phyloP scores from a whole-genome alignment of 2,888 invertebrate genomes.

The Oxyteleia sp. region DNA sequence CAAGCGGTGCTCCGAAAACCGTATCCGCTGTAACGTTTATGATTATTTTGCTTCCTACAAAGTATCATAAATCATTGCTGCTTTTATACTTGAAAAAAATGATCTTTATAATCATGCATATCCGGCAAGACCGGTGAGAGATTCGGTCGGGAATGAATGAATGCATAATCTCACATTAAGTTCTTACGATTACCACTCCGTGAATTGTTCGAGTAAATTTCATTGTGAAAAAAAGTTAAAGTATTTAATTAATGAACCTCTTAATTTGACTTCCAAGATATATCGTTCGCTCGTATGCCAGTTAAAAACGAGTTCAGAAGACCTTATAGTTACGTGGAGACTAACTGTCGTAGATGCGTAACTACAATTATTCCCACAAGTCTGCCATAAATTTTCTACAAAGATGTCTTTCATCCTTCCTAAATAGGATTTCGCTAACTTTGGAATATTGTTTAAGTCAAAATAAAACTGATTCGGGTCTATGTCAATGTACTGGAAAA shows the following conservation, averaged over 20 bases:
- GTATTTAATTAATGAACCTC: constrained; percentile 86
- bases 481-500: constrained; percentile 80
- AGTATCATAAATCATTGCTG: constrained; percentile 1
- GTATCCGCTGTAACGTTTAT: constrained; percentile 88
- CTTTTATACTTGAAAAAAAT: background rate
- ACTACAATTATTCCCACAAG: constrained; percentile 89
- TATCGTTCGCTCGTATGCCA: constrained; percentile 93
- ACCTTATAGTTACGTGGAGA: constrained; percentile 89
- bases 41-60: constrained; percentile 54
- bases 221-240: background rate
- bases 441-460: constrained; percentile 52
- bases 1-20: constrained; percentile 93
- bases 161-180: background rate
- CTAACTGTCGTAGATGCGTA: constrained; percentile 89
- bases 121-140: background rate
- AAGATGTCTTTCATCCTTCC: constrained; percentile 89
- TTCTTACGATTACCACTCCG: background rate
- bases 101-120: background rate
- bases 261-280: constrained; percentile 89
- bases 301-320: constrained; percentile 88
- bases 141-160: background rate
- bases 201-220: background rate
- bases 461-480: constrained; percentile 71
- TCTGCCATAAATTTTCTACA: constrained; percentile 89
- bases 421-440: constrained; percentile 88